Conservation (phyloP, 92 coral and sea anemone genomes). For the Nematostella vectensis region DNA sequence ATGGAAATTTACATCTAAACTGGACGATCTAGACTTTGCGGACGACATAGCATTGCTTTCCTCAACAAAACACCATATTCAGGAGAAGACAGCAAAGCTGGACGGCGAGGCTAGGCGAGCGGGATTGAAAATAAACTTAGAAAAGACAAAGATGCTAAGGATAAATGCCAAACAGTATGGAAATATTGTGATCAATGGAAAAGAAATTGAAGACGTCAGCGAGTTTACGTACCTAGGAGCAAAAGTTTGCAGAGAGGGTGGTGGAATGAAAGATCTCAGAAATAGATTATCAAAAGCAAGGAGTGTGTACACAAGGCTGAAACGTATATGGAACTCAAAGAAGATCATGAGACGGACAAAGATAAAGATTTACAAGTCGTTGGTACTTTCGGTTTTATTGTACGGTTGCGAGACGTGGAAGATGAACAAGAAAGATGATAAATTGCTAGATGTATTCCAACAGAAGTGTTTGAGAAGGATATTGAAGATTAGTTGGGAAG, state of each 20-base stretch:
- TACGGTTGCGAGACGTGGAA: too few species aligned
- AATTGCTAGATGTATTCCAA: constrained; percentile 26
- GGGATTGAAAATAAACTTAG: constrained; percentile 14
- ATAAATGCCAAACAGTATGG: constrained; percentile 4
- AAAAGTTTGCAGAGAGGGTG: too few species aligned
- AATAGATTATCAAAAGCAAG: too few species aligned
- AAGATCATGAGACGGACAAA: constrained; percentile 23
- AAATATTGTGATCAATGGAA: constrained; percentile 6
- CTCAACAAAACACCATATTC: constrained; percentile 11
- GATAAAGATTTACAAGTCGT: constrained; percentile 21
- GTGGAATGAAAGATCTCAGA: too few species aligned
- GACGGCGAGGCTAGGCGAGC: constrained; percentile 19
- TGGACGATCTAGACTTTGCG: constrained; percentile 32
- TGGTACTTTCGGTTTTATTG: too few species aligned
- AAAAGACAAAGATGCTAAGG: constrained; percentile 19
- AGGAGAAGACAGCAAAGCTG: constrained; percentile 7
- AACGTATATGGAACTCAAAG: constrained; percentile 16
- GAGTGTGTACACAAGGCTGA: constrained; percentile 11
- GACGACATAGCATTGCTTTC: too few species aligned
- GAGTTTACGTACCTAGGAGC: too few species aligned
- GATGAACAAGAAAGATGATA: constrained; percentile 7
- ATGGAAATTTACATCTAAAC: constrained; percentile 33
- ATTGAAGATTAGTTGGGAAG: constrained; percentile 14
- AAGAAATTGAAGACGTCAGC: constrained; percentile 13
- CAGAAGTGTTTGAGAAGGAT: constrained; percentile 16